These are phyloP conservation scores for Catalaphyllia jardinei DNA, from an alignment of 64 coral and sea anemone species.

Conservation along the genomic window DNA sequence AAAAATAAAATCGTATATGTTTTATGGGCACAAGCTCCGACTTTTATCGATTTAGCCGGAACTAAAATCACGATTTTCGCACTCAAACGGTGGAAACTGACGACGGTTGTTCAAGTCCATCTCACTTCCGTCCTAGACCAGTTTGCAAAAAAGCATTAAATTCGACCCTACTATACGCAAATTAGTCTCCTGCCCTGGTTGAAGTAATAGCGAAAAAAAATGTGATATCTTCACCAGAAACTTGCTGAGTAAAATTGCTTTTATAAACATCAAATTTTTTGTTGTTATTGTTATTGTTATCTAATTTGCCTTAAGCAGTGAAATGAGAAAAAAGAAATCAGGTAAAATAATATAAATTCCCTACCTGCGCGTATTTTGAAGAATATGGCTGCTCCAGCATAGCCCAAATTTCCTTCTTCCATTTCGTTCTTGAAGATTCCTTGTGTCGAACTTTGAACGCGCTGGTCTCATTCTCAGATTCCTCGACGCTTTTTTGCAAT, in stretches of 20 bases:
- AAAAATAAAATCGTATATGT: too few species aligned
- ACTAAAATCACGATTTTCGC: neutral
- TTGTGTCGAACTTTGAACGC: slow-evolving; percentile 35
- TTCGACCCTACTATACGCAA: neutral
- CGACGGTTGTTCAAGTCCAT: neutral
- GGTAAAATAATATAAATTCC: neutral
- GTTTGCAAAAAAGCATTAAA: neutral
- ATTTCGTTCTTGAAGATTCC: slow-evolving; percentile 27
- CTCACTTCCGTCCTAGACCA: neutral
- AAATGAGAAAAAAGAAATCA: neutral
- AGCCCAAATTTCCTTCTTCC: slow-evolving; percentile 67
- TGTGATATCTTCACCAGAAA: neutral
- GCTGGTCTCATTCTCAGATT: slow-evolving; percentile 76
- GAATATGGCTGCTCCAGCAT: slow-evolving; percentile 87
- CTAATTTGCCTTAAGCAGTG: neutral
- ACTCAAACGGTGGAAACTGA: neutral
- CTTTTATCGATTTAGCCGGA: neutral
- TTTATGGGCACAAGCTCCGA: too few species aligned
- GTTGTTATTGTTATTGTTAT: slow-evolving; percentile 11
- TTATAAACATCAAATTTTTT: slow-evolving; percentile 20
- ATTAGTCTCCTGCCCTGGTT: neutral
- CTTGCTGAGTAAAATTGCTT: slow-evolving; percentile 12
- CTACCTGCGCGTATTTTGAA: slow-evolving; percentile 93
- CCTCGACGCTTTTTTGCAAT: slow-evolving; percentile 77
- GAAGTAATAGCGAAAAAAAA: neutral